Evolutionary conservation across 2,797 vertebrate species (phyloP).

Genomic region (Nyctalus aviator): DNA sequence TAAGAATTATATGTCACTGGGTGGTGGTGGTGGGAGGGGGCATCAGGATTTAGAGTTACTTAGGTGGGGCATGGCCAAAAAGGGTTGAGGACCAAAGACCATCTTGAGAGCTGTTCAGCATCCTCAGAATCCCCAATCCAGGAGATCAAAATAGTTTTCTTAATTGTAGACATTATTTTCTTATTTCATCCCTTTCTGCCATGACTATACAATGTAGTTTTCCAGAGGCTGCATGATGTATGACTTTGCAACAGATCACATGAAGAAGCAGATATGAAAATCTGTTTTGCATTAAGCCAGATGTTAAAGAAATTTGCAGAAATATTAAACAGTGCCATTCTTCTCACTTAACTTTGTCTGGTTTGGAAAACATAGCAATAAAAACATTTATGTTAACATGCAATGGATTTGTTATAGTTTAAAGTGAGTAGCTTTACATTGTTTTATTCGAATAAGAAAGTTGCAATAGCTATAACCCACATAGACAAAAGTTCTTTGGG

Average conservation of each 20-base stretch:
- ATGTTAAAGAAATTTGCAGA: neutral
- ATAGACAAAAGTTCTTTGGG: neutral
- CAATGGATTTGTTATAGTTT: neutral
- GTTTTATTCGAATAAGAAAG: neutral
- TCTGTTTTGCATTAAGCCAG: neutral
- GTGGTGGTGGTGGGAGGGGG: accelerated
- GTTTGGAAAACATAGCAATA: neutral
- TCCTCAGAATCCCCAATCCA: neutral
- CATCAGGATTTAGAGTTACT: no score
- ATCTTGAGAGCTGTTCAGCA: neutral
- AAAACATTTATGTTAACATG: neutral
- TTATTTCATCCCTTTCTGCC: neutral
- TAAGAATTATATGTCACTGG: no score
- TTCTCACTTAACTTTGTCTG: neutral
- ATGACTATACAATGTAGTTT: neutral
- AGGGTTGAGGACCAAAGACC: no score
- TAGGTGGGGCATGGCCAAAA: no score
- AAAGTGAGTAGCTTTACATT: neutral
- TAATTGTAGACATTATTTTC: neutral
- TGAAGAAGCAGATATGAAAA: neutral
- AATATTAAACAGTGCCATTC: neutral
- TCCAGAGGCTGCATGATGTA: neutral
- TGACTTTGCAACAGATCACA: neutral
- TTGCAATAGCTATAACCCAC: neutral
- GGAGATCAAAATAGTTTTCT: neutral